Evolutionary conservation across 1,140 invertebrate genomes (phyloP).

Genomic region (Drosophila tani): DNA sequence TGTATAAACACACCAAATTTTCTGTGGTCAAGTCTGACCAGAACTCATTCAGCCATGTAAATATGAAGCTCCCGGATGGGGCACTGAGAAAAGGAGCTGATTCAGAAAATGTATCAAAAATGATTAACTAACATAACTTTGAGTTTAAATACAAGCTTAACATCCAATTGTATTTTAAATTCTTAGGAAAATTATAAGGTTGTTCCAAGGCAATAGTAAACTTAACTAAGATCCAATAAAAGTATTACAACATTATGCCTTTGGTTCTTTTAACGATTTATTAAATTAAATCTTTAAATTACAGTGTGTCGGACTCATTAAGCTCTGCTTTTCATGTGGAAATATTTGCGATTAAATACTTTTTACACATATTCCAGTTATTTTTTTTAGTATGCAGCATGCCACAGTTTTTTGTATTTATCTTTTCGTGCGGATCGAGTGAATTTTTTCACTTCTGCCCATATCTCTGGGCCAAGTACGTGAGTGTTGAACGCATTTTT

Average conservation of each 20-base stretch:
- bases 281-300: neutral
- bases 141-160: too few relatives aligned
- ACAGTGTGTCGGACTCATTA: constrained; percentile 25
- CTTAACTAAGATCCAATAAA: too few relatives aligned
- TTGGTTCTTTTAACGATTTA: neutral
- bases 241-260: too few relatives aligned
- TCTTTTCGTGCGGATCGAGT: constrained; percentile 49
- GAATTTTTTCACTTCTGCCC: constrained; percentile 27
- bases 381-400: constrained; percentile 36
- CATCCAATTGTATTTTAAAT: too few relatives aligned
- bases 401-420: constrained; percentile 26
- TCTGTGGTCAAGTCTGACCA: constrained; percentile 8
- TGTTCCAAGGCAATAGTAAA: neutral
- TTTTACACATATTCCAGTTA: constrained; percentile 18
- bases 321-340: constrained; percentile 10
- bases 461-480: constrained; percentile 38
- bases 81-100: constrained; percentile 6
- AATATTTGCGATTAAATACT: constrained; percentile 41
- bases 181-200: neutral
- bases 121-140: neutral
- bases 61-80: constrained; percentile 15
- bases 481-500: constrained; percentile 38
- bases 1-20: constrained; percentile 54
- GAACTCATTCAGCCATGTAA: constrained; percentile 27
- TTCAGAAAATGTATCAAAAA: neutral